These are phyloP conservation scores for Habrosyne pyritoides DNA, from an alignment of 2,888 invertebrate genomes.

Conservation along the genomic window DNA sequence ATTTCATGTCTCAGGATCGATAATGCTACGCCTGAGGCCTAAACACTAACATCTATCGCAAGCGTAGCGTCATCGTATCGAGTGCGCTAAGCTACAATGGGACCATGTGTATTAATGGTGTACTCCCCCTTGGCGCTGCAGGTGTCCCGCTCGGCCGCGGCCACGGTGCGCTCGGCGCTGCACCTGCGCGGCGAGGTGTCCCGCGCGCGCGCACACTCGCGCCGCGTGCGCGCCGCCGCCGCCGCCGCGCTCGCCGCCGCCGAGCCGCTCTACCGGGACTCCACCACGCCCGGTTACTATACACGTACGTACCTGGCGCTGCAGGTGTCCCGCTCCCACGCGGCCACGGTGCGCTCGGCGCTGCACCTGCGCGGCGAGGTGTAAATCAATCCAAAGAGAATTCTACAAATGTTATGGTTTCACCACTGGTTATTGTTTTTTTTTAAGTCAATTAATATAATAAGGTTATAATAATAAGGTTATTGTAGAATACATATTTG, in stretches of 20 bases:
- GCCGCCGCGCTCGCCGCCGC: conserved; percentile 71
- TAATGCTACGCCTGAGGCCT: too few species aligned
- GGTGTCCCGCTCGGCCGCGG: conserved; percentile 70
- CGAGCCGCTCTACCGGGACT: conserved; percentile 58
- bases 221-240: conserved; percentile 62
- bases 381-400: too few species aligned
- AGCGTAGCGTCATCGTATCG: too few species aligned
- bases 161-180: conserved; percentile 52
- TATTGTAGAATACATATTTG: too few species aligned
- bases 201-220: conserved; percentile 62
- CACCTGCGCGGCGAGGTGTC: conserved; percentile 56
- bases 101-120: conserved; percentile 6
- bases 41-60: too few species aligned
- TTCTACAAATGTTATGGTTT: too few species aligned
- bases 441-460: too few species aligned
- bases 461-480: too few species aligned
- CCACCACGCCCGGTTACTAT: conserved; percentile 51
- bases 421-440: too few species aligned
- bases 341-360: conserved; percentile 58
- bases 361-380: conserved; percentile 56
- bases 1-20: too few species aligned
- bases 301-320: too few species aligned
- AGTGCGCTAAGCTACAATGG: too few species aligned
- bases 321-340: conserved; percentile 69
- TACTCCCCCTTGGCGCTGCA: conserved; percentile 30